These are phyloP conservation scores for Ceratina australensis DNA, from an alignment of 1,140 invertebrate species.

Conservation along the genomic window DNA sequence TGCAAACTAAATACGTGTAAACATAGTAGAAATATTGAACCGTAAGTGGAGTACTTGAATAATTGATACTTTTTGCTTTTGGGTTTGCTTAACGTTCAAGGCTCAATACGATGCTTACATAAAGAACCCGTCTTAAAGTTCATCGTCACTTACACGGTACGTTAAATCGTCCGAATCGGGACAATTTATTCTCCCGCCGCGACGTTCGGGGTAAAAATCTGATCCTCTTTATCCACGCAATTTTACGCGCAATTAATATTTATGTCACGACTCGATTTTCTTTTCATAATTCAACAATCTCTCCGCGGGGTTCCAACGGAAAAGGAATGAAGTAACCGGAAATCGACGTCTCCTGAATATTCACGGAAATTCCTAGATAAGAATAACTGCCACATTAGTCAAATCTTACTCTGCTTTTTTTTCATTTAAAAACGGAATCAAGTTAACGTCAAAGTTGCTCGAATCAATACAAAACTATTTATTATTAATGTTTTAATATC, in stretches of 20 bases:
- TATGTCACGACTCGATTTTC: constrained; percentile 10
- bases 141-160: constrained; percentile 48
- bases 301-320: neutral
- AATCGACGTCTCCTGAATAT: too few relatives aligned
- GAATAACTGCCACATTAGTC: too few relatives aligned
- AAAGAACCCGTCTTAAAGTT: constrained; percentile 35
- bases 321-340: too few relatives aligned
- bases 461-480: too few relatives aligned
- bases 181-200: constrained; percentile 10
- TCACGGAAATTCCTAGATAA: too few relatives aligned
- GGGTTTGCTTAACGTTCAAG: neutral
- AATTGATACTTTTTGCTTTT: neutral
- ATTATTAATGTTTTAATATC: too few relatives aligned
- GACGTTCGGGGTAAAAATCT: constrained; percentile 8
- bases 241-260: constrained; percentile 52
- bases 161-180: constrained; percentile 24
- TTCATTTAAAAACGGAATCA: too few relatives aligned
- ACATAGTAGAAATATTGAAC: too few relatives aligned
- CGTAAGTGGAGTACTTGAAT: too few relatives aligned
- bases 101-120: constrained; percentile 24
- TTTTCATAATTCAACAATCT: neutral
- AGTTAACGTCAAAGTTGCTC: too few relatives aligned
- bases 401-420: too few relatives aligned
- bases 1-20: too few relatives aligned
- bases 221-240: constrained; percentile 37